Evolutionary conservation across 2,888 invertebrate species (phyloP).

Genomic region (Tipula helvola): DNA sequence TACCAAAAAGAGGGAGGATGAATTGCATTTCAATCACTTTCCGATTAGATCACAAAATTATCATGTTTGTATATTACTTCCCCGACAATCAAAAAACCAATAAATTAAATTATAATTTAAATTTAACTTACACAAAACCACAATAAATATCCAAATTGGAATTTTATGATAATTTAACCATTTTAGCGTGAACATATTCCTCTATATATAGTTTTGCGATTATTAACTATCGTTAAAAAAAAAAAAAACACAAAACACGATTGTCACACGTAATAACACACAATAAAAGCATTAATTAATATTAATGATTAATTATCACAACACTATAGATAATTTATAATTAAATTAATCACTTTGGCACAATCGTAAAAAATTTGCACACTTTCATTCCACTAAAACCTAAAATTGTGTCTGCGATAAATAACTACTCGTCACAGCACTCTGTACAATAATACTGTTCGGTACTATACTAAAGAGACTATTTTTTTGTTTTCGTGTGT

Average conservation of each 20-base stretch:
- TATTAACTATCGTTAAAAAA: background rate
- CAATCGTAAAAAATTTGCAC: background rate
- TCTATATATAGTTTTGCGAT: background rate
- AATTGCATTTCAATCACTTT: background rate
- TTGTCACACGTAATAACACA: background rate
- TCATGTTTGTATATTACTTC: background rate
- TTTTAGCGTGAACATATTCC: background rate
- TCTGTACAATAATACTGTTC: background rate
- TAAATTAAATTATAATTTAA: background rate
- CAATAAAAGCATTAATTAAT: background rate
- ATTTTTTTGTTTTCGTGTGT: background rate
- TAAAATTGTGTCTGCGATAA: background rate
- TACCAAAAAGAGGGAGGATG: background rate
- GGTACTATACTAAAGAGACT: background rate
- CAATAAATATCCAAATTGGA: conserved; percentile 4
- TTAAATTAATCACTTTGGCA: background rate
- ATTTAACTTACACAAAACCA: background rate
- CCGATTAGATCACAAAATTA: background rate
- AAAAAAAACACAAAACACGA: background rate
- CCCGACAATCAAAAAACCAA: background rate
- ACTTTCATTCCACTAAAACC: background rate
- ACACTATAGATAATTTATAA: background rate
- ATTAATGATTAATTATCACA: background rate
- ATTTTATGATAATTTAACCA: conserved; percentile 1
- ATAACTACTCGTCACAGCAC: background rate